These are phyloP conservation scores for Calyptommatus sinebrachiatus DNA, from an alignment of 2,113 vertebrate genomes.

Conservation along the genomic window DNA sequence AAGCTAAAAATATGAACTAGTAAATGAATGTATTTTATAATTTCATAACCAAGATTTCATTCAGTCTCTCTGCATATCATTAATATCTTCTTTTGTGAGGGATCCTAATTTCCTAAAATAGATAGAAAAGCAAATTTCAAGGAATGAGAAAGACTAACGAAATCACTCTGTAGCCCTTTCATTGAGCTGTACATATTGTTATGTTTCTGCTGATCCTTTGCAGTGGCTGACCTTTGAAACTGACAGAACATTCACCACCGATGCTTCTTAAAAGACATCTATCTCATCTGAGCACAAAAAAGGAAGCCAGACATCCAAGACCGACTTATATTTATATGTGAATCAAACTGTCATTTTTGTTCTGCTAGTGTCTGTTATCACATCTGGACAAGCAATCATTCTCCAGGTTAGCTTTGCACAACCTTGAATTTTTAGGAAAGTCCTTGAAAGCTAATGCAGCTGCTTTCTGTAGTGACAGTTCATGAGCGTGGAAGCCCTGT, in stretches of 20 bases:
- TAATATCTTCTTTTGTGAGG: slow-evolving; percentile 38
- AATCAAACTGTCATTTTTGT: slow-evolving; percentile 74
- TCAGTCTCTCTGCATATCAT: slow-evolving; percentile 35
- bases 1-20: neutral
- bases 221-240: slow-evolving; percentile 72
- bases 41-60: slow-evolving; percentile 19
- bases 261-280: slow-evolving; percentile 68
- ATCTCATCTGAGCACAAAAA: slow-evolving; percentile 70
- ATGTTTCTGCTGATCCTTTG: slow-evolving; percentile 68
- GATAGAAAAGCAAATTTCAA: slow-evolving; percentile 60
- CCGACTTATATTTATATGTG: slow-evolving; percentile 69
- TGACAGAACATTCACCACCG: slow-evolving; percentile 66
- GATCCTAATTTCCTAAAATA: slow-evolving; percentile 51
- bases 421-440: slow-evolving; percentile 74
- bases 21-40: neutral
- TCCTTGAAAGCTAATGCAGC: slow-evolving; percentile 68
- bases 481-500: slow-evolving; percentile 58
- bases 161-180: slow-evolving; percentile 63
- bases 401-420: slow-evolving; percentile 62
- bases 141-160: slow-evolving; percentile 64
- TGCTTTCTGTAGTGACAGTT: slow-evolving; percentile 53
- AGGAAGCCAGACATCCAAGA: slow-evolving; percentile 67
- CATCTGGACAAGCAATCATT: slow-evolving; percentile 67
- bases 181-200: slow-evolving; percentile 44
- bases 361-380: slow-evolving; percentile 68